Base-by-base conservation (phyloP, 2,797 vertebrate species). In the Merluccius polli region DNA sequence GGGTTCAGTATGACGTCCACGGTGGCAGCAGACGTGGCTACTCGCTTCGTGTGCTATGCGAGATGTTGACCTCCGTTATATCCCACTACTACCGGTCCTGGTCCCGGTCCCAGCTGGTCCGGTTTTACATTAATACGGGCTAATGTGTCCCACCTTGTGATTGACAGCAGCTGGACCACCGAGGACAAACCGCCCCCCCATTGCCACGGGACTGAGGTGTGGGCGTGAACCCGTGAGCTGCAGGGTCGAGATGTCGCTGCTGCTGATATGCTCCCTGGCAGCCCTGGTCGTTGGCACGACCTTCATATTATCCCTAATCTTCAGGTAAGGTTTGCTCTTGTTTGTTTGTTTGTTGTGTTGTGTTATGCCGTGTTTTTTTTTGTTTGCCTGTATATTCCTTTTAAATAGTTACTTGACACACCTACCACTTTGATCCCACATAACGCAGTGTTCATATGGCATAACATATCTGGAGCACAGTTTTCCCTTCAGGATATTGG, bases 161-260 rank as follows among this genome's bases (percentile, higher is more conserved):
- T n/a, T n/a, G 82, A 85, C 86, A 90, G 84, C 76, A 79, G 82
- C 86, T 89, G 85, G 78, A n/a, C n/a, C 33, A 68, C 70, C 74
- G 38, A 72, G 59, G 72, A 71, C 48, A 83, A 75, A n/a, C n/a
- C 80, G 86, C 78, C 38, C 78, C 82, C 77, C 85, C 82, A 59
- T 24, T 27, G 59, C 7, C 52, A n/a, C 83, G 87, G 88, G 90
- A 79, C 83, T 71, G 71, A 29, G 38, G 73, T 76, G 67, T 85
- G 88, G 86, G 87, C 86, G 84, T 91, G 87, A 92, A 86, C 79
- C 36, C 81, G 78, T 77, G 70, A 65, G 59, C 24, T 24, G n/a
- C n/a, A n/a, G 86, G 82, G 86, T 88, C 90, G 90, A 81, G 63
- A 95, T 95, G 94, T 88, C 92, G 91, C 84, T 89, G 29, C 67